A percentile compares a stretch with the other conserved stretches of the same genome.
phyloP scores from a whole-genome alignment of 2,113 vertebrate genomes.

The Chaenocephalus aceratus region DNA sequence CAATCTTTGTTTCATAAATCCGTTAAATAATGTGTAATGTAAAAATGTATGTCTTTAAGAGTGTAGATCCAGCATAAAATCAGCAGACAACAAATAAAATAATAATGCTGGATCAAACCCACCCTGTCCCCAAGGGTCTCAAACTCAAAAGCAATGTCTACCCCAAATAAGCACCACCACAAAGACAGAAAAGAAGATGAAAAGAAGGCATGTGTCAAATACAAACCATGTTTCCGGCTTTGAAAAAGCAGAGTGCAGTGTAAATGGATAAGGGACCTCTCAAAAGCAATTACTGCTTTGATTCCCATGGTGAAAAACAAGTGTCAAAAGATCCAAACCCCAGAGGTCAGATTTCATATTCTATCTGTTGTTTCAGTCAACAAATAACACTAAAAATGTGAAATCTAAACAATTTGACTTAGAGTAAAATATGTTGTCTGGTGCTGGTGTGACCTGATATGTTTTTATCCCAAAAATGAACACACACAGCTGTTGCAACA shows the following conservation, averaged over 20 bases:
- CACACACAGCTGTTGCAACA: no score
- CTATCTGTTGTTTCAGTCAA: slow-evolving; percentile 46
- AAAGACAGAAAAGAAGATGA: slow-evolving; percentile 68
- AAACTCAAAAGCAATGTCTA: slow-evolving; percentile 49
- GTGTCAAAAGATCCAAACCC: slow-evolving; percentile 69
- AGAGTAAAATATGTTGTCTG: not conserved
- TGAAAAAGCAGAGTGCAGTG: slow-evolving; percentile 45
- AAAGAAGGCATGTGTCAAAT: slow-evolving; percentile 77
- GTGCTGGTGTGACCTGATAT: not conserved
- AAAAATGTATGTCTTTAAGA: slow-evolving; percentile 14
- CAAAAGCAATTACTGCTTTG: slow-evolving; percentile 74
- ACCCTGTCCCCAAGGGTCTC: slow-evolving; percentile 22
- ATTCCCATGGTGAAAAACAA: slow-evolving; percentile 68
- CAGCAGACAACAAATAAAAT: slow-evolving; percentile 7
- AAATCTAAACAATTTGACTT: slow-evolving; percentile 1
- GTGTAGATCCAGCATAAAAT: slow-evolving; percentile 31
- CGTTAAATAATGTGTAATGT: slow-evolving; percentile 6
- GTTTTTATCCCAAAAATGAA: not conserved
- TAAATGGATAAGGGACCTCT: slow-evolving; percentile 75
- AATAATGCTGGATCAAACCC: slow-evolving; percentile 36
- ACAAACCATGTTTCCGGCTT: slow-evolving; percentile 68
- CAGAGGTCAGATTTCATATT: slow-evolving; percentile 63
- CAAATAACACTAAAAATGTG: not conserved
- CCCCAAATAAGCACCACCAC: slow-evolving; percentile 68
- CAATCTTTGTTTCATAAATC: slow-evolving; percentile 35